phyloP scores from a whole-genome alignment of 53 echinoderm and acorn worm genomes.

The Temnopleurus reevesii region DNA sequence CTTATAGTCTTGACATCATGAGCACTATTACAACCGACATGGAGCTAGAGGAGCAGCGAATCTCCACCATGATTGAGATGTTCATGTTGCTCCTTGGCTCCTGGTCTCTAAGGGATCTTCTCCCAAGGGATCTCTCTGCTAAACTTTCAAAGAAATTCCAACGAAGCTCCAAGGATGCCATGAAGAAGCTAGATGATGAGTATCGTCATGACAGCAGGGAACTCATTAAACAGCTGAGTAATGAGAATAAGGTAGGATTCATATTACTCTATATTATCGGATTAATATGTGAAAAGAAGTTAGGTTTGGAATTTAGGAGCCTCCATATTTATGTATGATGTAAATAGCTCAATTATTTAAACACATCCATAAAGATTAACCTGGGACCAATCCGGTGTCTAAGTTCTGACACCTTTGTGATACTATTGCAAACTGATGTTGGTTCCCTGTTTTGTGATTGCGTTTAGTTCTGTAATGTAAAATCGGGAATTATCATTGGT shows the following conservation, averaged over 20 bases:
- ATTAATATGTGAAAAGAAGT: no score
- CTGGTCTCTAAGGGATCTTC: conserved; percentile 53
- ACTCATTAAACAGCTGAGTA: conserved; percentile 66
- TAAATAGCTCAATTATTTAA: no score
- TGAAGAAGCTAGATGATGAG: conserved; percentile 78
- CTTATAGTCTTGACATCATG: conserved; percentile 78
- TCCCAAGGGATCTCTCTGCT: conserved; percentile 59
- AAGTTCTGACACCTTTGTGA: no score
- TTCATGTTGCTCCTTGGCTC: conserved; percentile 72
- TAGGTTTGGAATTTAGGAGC: no score
- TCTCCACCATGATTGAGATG: conserved; percentile 73
- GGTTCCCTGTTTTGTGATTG: no score
- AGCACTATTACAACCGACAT: conserved; percentile 88
- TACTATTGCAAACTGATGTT: no score
- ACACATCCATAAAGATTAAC: no score
- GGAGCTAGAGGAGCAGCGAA: conserved; percentile 74
- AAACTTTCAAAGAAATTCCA: conserved; percentile 71
- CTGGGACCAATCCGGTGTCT: no score
- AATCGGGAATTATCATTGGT: no score
- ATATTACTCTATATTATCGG: neutral
- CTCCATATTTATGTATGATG: no score
- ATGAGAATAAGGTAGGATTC: conserved; percentile 49
- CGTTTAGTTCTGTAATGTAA: no score
- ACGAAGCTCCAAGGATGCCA: conserved; percentile 72
- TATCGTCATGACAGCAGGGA: conserved; percentile 73